phyloP scores from a whole-genome alignment of 2,888 invertebrate genomes.

The Norana najaformis region DNA sequence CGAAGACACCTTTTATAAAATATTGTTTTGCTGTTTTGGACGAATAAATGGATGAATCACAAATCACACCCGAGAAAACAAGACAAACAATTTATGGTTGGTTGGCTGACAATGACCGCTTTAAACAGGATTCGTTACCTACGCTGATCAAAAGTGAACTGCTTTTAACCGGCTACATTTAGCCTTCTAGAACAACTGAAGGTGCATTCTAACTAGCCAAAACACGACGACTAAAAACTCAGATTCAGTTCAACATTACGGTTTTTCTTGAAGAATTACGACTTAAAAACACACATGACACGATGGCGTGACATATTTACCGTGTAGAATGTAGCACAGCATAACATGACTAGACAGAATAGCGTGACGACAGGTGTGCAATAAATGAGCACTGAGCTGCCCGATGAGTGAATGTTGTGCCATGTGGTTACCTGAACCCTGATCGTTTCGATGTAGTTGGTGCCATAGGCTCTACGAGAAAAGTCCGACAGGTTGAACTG shows the following conservation, averaged over 20 bases:
- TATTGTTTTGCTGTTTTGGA: not conserved
- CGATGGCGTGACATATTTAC: not conserved
- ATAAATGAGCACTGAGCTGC: not conserved
- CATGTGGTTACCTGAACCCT: constrained; percentile 69
- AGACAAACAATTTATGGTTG: not conserved
- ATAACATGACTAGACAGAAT: not conserved
- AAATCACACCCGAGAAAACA: too few species aligned
- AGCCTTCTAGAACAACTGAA: not conserved
- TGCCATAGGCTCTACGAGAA: constrained; percentile 88
- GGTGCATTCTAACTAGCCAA: not conserved
- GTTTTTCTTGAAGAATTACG: not conserved
- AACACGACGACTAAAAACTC: not conserved
- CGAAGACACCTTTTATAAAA: not conserved
- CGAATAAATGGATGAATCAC: not conserved
- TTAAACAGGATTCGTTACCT: not conserved
- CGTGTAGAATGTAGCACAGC: not conserved
- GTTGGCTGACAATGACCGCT: not conserved
- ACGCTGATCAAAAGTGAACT: not conserved
- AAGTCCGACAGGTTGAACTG: constrained; percentile 94
- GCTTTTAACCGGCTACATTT: too few species aligned
- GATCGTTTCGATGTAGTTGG: constrained; percentile 88
- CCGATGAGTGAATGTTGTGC: not conserved
- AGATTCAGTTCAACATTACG: not conserved
- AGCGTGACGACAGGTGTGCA: too few species aligned
- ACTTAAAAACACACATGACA: not conserved